Evolutionary conservation across 2,113 vertebrate species (phyloP), one percentile per base, ranked within the genome.

Genomic region (Camelus dromedarius): DNA sequence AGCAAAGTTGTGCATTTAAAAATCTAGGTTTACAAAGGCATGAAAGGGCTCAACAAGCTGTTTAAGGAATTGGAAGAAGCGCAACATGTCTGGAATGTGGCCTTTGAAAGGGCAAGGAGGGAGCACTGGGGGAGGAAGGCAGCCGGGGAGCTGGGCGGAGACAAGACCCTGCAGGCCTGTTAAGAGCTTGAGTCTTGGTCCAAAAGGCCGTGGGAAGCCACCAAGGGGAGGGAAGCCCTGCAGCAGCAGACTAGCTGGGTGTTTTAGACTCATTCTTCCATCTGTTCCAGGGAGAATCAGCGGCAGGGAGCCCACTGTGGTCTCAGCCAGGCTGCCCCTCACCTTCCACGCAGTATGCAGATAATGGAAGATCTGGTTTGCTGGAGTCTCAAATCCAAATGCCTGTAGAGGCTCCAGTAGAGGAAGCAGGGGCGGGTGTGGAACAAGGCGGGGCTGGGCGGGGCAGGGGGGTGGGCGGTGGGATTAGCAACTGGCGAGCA

Each of bases 271-370:
- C 2, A 42, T 16, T 70, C 67, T 22, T n/a, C 80, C 80, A 38
- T 6, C 75, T 46, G 28, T n/a, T 48, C 20, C 54, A 0, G 15
- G 30, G 58, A 88, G 8, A 24, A 50, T 1, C 1, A 20, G 3
- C 75, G 3, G 1, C 3, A 58, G n/a, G n/a, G 30, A 46, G 42
- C 8, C 19, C 72, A 66, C 14, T 42, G 11, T 10, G 46, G 24
- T 19, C 77, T 83, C 3, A 1, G 15, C 75, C 18, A 35, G 35
- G 38, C 48, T 1, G 2, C 24, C 32, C 22, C 69, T 66, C 19
- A 4, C 12, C 62, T 26, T 66, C 28, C 12, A 2, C 0, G 5
- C 2, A 0, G 16, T 2, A 12, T 42, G 26, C 1, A 24, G 54
- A 48, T 32, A 24, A 18, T 56, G 48, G n/a, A 52, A 64, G 30